These are phyloP conservation scores for Drosophila atroscutellata DNA, from an alignment of 2,888 invertebrate species.

Conservation along the genomic window DNA sequence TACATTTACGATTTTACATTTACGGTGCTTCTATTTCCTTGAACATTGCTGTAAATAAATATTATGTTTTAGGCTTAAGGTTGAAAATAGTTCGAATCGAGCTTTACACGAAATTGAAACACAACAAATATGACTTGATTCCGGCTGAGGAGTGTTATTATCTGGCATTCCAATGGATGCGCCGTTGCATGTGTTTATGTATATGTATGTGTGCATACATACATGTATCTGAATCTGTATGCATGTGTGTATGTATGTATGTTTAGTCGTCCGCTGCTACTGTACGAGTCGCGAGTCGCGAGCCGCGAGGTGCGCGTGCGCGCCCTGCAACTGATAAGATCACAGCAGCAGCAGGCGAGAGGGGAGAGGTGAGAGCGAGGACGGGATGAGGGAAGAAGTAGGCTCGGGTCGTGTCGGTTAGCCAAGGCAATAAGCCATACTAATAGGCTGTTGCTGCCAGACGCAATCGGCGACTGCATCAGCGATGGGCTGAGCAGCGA, in stretches of 20 bases:
- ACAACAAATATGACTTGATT: neutral
- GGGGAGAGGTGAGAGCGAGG: neutral
- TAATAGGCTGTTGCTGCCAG: conserved; percentile 71
- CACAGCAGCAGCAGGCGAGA: conserved; percentile 18
- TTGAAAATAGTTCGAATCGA: neutral
- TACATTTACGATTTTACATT: no score
- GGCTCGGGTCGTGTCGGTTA: conserved; percentile 38
- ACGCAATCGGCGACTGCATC: conserved; percentile 55
- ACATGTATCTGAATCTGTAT: neutral
- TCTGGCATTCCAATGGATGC: conserved; percentile 6
- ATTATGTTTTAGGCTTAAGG: neutral
- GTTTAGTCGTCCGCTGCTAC: conserved; percentile 24
- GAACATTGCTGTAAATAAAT: neutral
- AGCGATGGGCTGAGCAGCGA: conserved; percentile 45
- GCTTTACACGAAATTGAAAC: neutral
- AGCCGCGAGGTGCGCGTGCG: conserved; percentile 69
- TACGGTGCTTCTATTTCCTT: neutral
- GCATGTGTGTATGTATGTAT: conserved; percentile 1
- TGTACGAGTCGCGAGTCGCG: conserved; percentile 17
- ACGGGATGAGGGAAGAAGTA: neutral
- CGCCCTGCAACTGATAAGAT: conserved; percentile 69
- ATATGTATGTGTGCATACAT: neutral
- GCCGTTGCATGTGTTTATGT: conserved; percentile 13
- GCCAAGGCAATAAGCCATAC: conserved; percentile 75
- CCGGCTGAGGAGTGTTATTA: conserved; percentile 24